These are phyloP conservation scores for Torymus texanus DNA, from an alignment of 2,888 invertebrate species.

Conservation along the genomic window DNA sequence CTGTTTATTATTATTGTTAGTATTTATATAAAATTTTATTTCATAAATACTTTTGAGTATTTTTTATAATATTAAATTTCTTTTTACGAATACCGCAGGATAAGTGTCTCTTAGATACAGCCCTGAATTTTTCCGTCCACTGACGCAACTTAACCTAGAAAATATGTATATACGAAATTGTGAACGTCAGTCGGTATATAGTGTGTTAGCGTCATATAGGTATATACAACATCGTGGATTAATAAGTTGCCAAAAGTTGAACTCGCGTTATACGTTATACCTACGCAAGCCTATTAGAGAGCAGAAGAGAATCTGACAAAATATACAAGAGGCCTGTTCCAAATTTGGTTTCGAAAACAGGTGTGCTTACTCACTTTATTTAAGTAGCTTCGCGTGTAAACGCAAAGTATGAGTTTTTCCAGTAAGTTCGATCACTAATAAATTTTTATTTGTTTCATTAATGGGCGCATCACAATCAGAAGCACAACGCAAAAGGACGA, in stretches of 20 bases:
- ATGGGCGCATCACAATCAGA: conserved; percentile 68
- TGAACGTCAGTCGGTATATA: neutral
- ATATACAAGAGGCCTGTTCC: conserved; percentile 38
- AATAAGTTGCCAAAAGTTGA: conserved; percentile 45
- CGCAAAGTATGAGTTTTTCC: conserved; percentile 7
- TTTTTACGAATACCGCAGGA: neutral
- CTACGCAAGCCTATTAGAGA: conserved; percentile 12
- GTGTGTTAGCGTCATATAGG: neutral
- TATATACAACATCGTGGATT: conserved; percentile 20
- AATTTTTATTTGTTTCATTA: conserved; percentile 57
- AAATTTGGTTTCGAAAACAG: conserved; percentile 53
- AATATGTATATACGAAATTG: neutral
- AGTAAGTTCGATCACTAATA: conserved; percentile 19
- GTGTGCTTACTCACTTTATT: conserved; percentile 41
- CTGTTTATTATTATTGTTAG: neutral
- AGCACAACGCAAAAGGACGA: conserved; percentile 58
- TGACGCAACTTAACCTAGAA: conserved; percentile 54
- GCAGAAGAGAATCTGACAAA: conserved; percentile 25
- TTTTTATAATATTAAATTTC: neutral
- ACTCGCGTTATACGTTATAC: neutral
- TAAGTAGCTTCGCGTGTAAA: conserved; percentile 4
- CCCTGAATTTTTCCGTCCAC: conserved; percentile 19
- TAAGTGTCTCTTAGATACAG: neutral
- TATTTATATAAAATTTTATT: neutral
- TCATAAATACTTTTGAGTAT: neutral